Base-by-base conservation (phyloP, 30 jellyfish, hydroid and myxozoan genomes). In the Sanderia malayensis region DNA sequence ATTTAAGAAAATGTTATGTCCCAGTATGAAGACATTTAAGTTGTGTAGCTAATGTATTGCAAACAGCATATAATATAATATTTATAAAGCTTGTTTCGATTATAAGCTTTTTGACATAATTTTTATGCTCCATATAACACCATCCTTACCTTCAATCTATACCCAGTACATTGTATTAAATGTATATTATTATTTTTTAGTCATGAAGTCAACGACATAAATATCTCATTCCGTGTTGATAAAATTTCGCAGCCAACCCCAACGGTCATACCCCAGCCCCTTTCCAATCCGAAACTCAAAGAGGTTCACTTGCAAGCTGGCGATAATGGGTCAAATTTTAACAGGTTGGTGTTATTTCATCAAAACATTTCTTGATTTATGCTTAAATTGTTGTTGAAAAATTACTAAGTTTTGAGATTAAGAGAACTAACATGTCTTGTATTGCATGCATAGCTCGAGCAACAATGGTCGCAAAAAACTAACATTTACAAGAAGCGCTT, bases 141-240 rank as follows among this genome's bases (percentile, higher is more conserved):
- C n/a, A n/a, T n/a, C n/a, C n/a, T n/a, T n/a, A n/a, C n/a, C n/a
- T n/a, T n/a, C n/a, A n/a, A n/a, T n/a, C n/a, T n/a, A n/a, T n/a
- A n/a, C n/a, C n/a, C n/a, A n/a, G n/a, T n/a, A n/a, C n/a, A n/a
- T n/a, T n/a, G n/a, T n/a, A n/a, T n/a, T n/a, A n/a, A n/a, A n/a
- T n/a, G n/a, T n/a, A n/a, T n/a, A n/a, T n/a, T n/a, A n/a, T 65
- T 31, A 10, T 34, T 22, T 1, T 31, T 44, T 76, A 80, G 93
- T 19, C 71, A 69, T 45, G 93, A 68, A 31, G 74, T 80, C 15
- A 80, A 80, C 27, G 93, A 80, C 0, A 44, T 80, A 64, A 69
- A 80, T 58, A 7, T 80, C n/a, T 46, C 93, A 21, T 80, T 67
- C 31, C 74, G 80, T 20, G 80, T 80, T 10, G 84, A 80, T 19